A percentile compares a stretch with the other conserved stretches of the same genome.
These are phyloP conservation scores for Ibidorhyncha struthersii DNA, from an alignment of 2,113 vertebrate species.

Conservation along the genomic window DNA sequence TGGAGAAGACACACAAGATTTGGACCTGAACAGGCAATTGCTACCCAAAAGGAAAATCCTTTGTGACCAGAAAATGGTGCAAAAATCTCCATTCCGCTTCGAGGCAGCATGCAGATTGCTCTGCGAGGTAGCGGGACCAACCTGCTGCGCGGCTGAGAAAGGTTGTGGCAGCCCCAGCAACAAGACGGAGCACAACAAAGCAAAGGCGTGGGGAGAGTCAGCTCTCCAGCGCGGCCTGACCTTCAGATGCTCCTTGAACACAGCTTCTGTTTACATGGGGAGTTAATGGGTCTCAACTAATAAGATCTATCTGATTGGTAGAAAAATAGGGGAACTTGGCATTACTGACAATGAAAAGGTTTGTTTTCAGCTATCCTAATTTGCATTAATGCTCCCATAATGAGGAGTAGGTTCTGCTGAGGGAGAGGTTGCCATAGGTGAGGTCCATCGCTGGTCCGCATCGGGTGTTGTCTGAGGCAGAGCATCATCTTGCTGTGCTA, in stretches of 20 bases:
- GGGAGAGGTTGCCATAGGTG: not conserved
- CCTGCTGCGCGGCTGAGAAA: not conserved
- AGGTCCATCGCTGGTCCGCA: not conserved
- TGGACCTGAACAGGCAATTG: not conserved
- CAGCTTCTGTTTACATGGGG: not conserved
- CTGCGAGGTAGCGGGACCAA: not conserved
- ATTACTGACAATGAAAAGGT: not conserved
- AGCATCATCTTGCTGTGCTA: not conserved
- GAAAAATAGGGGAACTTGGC: not conserved
- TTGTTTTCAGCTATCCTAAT: not conserved
- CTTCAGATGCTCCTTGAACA: not conserved
- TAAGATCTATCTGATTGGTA: not conserved
- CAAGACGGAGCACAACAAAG: not conserved
- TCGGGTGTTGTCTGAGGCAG: not conserved
- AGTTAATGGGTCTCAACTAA: not conserved
- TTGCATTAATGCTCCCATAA: not conserved
- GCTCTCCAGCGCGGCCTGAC: not conserved
- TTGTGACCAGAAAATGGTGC: not conserved
- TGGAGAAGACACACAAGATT: not conserved
- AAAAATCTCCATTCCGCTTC: not conserved
- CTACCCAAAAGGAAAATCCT: not conserved
- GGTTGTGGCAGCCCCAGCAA: not conserved
- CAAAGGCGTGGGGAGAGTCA: not conserved
- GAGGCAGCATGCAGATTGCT: not conserved
- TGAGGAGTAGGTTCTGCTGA: not conserved